Percentiles rank a stretch among this genome's conserved stretches.
phyloP scores from a whole-genome alignment of 2,113 vertebrate genomes.

The Podarcis cretensis region DNA sequence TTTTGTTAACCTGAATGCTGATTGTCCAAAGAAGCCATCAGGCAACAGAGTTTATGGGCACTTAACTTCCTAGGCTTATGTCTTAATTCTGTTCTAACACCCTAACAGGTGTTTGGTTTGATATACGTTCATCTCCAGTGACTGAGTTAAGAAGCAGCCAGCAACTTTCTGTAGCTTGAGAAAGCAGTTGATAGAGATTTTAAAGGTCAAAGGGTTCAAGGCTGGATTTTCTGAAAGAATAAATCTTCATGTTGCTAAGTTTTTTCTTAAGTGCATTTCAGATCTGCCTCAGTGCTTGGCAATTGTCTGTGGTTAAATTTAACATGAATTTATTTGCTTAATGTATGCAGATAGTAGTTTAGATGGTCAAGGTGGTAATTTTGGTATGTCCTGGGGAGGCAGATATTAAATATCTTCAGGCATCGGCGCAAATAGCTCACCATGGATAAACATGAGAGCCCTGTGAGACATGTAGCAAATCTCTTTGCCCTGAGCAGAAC shows the following conservation, averaged over 20 bases:
- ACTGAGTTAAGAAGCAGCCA: slow-evolving; percentile 9
- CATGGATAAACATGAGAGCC: neutral
- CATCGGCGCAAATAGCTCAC: neutral
- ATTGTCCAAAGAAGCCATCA: neutral
- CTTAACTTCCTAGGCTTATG: neutral
- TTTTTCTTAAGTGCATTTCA: neutral
- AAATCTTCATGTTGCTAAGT: neutral
- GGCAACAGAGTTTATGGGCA: neutral
- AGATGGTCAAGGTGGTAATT: neutral
- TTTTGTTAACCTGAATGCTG: neutral
- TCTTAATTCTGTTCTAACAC: neutral
- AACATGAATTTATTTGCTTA: neutral
- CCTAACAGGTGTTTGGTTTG: slow-evolving; percentile 26
- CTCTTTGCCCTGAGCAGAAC: neutral
- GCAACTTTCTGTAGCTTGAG: slow-evolving; percentile 5
- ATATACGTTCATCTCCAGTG: slow-evolving; percentile 20
- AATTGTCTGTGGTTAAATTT: neutral
- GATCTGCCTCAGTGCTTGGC: neutral
- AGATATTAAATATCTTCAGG: slow-evolving; percentile 2
- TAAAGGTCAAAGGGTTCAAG: slow-evolving; percentile 16
- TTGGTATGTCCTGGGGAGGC: neutral
- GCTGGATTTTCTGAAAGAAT: neutral
- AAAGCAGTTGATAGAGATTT: slow-evolving; percentile 16
- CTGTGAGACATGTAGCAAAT: slow-evolving; percentile 29
- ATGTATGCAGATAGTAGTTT: neutral